Conservation (phyloP, 2,797 vertebrate genomes). For the Lagodon rhomboides region DNA sequence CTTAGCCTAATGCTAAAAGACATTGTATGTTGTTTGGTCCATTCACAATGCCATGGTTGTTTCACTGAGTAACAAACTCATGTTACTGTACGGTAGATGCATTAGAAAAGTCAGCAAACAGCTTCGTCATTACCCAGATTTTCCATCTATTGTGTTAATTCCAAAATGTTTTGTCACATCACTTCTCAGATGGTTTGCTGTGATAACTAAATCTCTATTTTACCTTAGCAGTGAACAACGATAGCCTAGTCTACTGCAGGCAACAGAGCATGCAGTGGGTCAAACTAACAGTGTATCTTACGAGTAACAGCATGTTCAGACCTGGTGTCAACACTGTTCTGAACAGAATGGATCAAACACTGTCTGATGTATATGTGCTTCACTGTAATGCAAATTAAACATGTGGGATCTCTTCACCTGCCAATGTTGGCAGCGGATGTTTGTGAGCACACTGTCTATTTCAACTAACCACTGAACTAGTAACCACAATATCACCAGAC, state of each 20-base stretch:
- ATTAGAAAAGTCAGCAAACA: background rate
- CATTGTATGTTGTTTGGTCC: background rate
- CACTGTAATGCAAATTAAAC: no score
- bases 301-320: no score
- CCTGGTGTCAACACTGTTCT: no score
- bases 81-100: background rate
- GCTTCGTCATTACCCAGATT: background rate
- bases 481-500: no score
- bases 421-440: no score
- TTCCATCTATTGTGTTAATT: no score
- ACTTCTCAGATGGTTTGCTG: background rate
- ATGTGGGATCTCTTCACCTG: no score
- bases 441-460: no score
- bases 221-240: background rate
- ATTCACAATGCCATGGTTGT: background rate
- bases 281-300: background rate
- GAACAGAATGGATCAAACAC: no score
- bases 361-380: no score
- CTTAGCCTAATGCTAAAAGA: background rate
- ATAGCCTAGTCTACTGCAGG: background rate
- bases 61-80: background rate
- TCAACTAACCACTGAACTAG: no score
- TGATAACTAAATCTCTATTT: background rate
- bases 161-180: background rate
- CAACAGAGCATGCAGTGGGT: background rate